Evolutionary conservation across 2,797 vertebrate species (phyloP), one percentile per base, ranked within the genome.

Genomic region (Ambastaia sidthimunki): DNA sequence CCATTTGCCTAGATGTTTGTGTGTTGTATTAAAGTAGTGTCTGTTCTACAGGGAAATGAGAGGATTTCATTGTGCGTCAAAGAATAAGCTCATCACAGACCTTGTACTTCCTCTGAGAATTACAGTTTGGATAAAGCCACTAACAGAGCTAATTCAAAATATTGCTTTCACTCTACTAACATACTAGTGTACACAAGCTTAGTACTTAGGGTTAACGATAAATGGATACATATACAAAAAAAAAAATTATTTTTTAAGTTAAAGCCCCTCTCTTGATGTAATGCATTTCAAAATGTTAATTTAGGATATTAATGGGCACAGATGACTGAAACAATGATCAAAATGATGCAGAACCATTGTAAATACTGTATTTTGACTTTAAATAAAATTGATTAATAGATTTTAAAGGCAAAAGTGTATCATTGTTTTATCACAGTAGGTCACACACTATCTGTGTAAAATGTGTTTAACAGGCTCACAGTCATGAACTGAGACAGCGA

Each of bases 61-160:
- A 41, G 57, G 78, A 81, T 83, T 80, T 85, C 48, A 52, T 82
- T 68, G 54, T 84, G 85, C 85, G 81, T 84, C 83, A 84, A 83
- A 75, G 85, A 84, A 86, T 65, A 84, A 71, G 7, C 18, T 37
- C 67, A 74, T 82, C 79, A 74, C 31, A 21, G 63, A 19, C 34
- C 23, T 41, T 76, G 62, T 81, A 78, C 82, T 86, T 86, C 85
- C 85, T 82, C 71, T 84, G 82, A 80, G 70, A 78, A 74, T 72
- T 71, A 44, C 69, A 78, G 52, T 52, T 13, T 6, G 31, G 60
- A 62, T 50, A 70, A 65, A 65, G 47, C 34, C 48, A 50, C 47
- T 28, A 47, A 68, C 60, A 62, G 48, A 69, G 66, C 68, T 74
- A 66, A 68, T 54, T 19, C 37, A 60, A 55, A 63, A 71, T 44